Conservation (phyloP, 2,113 vertebrate species). For the Phocoena sinus region DNA sequence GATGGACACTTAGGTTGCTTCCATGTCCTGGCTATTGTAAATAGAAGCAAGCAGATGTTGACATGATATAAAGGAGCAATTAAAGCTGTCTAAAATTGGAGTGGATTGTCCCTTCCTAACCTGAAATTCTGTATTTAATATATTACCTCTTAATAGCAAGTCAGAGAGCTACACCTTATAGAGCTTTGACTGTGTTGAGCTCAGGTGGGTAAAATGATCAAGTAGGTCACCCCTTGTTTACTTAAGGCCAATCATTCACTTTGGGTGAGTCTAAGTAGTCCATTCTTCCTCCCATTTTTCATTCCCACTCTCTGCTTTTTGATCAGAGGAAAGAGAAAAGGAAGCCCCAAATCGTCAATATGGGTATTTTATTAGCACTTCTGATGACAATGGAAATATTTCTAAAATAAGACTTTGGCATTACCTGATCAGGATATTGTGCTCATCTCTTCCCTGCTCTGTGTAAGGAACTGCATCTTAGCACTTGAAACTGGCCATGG, state of each 20-base stretch:
- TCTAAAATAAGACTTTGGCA: background rate
- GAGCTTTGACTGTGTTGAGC: background rate
- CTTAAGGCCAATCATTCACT: background rate
- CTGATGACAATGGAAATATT: background rate
- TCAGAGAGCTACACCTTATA: background rate
- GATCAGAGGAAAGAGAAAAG: background rate
- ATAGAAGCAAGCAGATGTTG: background rate
- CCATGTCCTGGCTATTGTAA: too few species aligned
- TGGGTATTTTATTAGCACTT: background rate
- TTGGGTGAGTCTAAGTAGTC: background rate
- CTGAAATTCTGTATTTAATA: background rate
- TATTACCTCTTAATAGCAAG: background rate
- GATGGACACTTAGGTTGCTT: too few species aligned
- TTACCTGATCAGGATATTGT: background rate
- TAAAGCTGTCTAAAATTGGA: background rate
- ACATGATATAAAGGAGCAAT: background rate
- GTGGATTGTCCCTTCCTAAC: background rate
- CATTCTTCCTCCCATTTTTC: background rate
- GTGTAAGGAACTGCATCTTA: background rate
- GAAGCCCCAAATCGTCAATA: background rate
- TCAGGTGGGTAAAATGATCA: background rate
- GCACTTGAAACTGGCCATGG: background rate
- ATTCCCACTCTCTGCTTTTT: background rate
- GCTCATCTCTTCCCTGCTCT: background rate
- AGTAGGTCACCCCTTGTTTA: background rate